These are phyloP conservation scores for Pantherophis guttatus DNA, from an alignment of 2,113 vertebrate genomes.

Conservation along the genomic window DNA sequence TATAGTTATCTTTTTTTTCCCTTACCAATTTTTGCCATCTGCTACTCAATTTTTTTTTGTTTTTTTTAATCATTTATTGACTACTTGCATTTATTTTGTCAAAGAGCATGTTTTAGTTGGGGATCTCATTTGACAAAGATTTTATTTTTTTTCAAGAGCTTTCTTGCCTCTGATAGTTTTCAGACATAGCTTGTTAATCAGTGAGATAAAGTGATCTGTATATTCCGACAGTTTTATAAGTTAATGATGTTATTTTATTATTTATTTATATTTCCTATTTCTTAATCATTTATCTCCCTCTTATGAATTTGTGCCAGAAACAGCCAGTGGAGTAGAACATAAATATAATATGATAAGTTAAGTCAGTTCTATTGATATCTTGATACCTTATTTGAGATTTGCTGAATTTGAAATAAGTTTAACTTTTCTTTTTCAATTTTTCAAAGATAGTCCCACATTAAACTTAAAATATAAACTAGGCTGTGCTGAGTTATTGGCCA, in stretches of 20 bases:
- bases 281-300: background rate
- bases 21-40: background rate
- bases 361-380: background rate
- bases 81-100: background rate
- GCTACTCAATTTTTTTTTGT: background rate
- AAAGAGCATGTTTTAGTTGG: background rate
- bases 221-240: background rate
- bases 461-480: background rate
- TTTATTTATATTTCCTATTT: background rate
- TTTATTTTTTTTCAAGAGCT: background rate
- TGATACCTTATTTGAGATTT: background rate
- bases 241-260: background rate
- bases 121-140: background rate
- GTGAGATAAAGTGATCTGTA: background rate
- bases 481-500: background rate
- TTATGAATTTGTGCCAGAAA: background rate
- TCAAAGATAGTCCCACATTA: background rate
- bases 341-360: background rate
- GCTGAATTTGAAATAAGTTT: background rate
- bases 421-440: background rate
- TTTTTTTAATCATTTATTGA: background rate
- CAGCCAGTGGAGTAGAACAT: background rate
- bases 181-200: background rate
- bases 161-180: background rate
- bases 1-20: background rate